Evolutionary conservation across 2,797 vertebrate species (phyloP), one percentile per base, ranked within the genome.

Genomic region (Xiphophorus birchmanni): DNA sequence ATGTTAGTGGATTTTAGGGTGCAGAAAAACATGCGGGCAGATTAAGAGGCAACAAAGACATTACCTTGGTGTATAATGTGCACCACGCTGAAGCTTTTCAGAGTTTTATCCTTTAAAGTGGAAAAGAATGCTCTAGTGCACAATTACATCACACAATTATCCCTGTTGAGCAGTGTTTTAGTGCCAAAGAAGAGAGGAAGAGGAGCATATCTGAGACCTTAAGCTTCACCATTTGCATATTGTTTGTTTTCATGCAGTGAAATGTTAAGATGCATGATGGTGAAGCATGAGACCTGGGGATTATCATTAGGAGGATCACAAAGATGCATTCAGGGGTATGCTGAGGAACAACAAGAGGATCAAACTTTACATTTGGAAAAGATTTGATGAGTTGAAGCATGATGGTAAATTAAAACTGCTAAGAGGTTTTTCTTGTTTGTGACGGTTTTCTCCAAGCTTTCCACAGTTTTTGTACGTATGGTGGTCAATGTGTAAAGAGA

Each of bases 141-240:
- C 26, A 73, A 85, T 87, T 80, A 80, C 50, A 88, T 75, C 52
- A 56, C 47, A 48, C 52, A n/a, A 44, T n/a, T 69, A 35, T 86
- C 86, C 78, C 81, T 72, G 23, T 77, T 76, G 80, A 74, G 84
- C 48, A 79, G 76, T 82, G 40, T 78, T 86, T 87, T 80, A 87
- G 89, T 87, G 82, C 82, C 86, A 73, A 77, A 82, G 75, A 44
- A 75, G 74, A 82, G 78, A 81, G 80, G 56, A 79, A 84, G 58
- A 88, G 82, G 60, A 90, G 91, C 90, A 91, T 88, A 90, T 92
- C 85, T 84, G 84, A 94, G 90, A 91, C 86, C 85, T 91, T 92
- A 93, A 95, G 89, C 89, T 88, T 82, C 10, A 26, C 8, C 23
- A 94, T 95, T 90, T 92, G 89, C 92, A 93, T 93, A 89, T 82